phyloP scores from a whole-genome alignment of 2,888 invertebrate species.

The Spisula subtruncata region DNA sequence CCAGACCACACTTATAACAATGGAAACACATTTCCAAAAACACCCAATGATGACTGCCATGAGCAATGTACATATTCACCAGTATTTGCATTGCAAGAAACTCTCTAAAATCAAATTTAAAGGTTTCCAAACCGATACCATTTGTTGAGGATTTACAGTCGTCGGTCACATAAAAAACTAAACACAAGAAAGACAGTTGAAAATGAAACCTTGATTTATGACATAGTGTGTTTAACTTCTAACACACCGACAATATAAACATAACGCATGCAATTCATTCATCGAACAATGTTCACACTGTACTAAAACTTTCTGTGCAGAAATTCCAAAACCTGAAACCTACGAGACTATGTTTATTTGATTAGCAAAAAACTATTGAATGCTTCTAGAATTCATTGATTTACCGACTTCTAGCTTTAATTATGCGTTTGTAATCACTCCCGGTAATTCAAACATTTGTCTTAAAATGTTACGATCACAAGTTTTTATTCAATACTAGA shows the following conservation, averaged over 20 bases:
- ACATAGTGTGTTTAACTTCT: neutral
- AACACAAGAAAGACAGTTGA: neutral
- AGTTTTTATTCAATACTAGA: neutral
- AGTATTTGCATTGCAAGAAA: no score
- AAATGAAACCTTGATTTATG: neutral
- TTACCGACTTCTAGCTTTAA: neutral
- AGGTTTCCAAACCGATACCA: no score
- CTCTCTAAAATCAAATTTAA: no score
- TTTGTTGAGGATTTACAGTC: no score
- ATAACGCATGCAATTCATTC: neutral
- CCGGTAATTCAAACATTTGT: neutral
- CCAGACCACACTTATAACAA: no score
- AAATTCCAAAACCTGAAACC: neutral
- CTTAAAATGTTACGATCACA: neutral
- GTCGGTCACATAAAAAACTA: neutral
- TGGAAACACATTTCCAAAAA: no score
- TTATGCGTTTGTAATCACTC: neutral
- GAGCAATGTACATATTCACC: no score
- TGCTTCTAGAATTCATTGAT: neutral
- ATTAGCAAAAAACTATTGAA: neutral
- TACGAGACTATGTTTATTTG: constrained; percentile 9
- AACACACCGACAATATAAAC: neutral
- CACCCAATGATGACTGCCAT: no score
- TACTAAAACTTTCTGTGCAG: neutral
- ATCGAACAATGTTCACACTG: neutral